Conservation (phyloP, 2,888 invertebrate species). For the Crematogaster levior region DNA sequence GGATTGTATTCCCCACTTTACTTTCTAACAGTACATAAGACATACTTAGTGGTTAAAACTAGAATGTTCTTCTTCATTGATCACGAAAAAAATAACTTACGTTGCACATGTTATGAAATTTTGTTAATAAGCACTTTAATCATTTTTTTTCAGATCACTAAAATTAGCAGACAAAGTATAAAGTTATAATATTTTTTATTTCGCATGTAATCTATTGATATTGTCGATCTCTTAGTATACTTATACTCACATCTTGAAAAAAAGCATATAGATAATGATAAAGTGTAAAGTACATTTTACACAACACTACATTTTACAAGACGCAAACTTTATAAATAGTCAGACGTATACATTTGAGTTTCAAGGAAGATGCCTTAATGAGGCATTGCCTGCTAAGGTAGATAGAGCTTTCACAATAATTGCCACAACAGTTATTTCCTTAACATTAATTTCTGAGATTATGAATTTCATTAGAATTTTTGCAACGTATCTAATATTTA, state of each 20-base stretch:
- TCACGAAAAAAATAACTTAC: slow-evolving; percentile 31
- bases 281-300: slow-evolving; percentile 1
- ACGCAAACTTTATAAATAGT: background rate
- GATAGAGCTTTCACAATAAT: slow-evolving; percentile 5
- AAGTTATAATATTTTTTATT: background rate
- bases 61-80: slow-evolving; percentile 52
- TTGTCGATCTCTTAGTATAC: too few species aligned
- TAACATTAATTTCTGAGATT: background rate
- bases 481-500: background rate
- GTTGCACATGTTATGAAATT: slow-evolving; percentile 32
- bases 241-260: background rate
- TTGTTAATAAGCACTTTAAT: slow-evolving; percentile 10
- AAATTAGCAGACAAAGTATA: background rate
- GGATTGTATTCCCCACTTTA: slow-evolving; percentile 68
- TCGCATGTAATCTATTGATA: background rate
- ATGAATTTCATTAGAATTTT: background rate
- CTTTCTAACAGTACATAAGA: slow-evolving; percentile 64
- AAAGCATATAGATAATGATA: background rate
- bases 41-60: slow-evolving; percentile 54
- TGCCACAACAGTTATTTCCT: background rate
- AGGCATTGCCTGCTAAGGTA: background rate
- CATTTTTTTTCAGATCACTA: background rate
- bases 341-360: background rate
- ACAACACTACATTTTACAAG: background rate
- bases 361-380: background rate